These are phyloP conservation scores for Sitta europaea DNA, from an alignment of 2,113 vertebrate species.

Conservation along the genomic window DNA sequence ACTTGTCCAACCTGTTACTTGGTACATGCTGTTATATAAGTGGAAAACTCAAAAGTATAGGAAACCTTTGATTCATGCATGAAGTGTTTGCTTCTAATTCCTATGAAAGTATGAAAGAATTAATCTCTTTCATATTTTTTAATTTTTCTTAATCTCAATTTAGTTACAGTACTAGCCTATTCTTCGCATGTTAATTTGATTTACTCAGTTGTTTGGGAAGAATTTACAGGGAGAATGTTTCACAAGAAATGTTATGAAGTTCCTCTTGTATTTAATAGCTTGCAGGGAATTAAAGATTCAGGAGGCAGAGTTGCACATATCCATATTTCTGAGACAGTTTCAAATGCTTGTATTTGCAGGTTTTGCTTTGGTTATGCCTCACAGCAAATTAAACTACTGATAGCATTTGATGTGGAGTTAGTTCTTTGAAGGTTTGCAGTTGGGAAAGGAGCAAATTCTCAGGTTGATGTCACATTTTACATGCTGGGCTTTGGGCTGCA, in stretches of 20 bases:
- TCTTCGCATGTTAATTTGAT: background rate
- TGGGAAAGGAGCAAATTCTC: background rate
- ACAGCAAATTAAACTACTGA: background rate
- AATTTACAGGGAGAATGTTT: background rate
- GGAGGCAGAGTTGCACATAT: background rate
- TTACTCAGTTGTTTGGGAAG: background rate
- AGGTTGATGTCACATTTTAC: background rate
- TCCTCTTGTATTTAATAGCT: background rate
- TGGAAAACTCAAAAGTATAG: background rate
- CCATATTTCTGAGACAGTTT: background rate
- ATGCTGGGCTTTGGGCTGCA: background rate
- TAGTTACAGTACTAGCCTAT: background rate
- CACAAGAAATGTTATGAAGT: background rate
- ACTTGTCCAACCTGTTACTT: slow-evolving; percentile 9
- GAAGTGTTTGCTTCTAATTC: background rate
- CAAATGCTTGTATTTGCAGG: background rate
- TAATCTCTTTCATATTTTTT: background rate
- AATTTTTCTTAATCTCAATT: background rate
- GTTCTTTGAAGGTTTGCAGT: background rate
- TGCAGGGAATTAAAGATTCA: background rate
- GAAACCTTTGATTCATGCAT: background rate
- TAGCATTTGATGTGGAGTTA: background rate
- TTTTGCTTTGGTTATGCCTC: background rate
- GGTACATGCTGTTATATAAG: background rate
- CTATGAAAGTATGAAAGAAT: background rate